Base-by-base conservation (phyloP, 2,797 vertebrate genomes). In the Loris lydekkerianus region DNA sequence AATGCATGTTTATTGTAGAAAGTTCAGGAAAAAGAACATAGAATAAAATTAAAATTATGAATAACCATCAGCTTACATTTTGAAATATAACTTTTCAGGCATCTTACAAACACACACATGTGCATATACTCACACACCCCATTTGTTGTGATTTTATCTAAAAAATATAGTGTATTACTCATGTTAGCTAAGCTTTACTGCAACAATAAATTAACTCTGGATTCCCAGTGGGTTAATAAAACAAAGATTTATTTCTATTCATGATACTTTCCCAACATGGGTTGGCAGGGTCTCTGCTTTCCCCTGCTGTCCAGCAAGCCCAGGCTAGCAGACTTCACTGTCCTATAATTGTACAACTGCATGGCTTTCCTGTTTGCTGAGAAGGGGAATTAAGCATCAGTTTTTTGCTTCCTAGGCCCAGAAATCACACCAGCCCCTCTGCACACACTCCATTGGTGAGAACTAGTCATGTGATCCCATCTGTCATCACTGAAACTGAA, bases 191-290 rank as follows among this genome's bases (percentile, higher is more conserved):
- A 86, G 81, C 85, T 92, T 95, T 86, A 82, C 49, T 82, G n/a
- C 40, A 63, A 81, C 73, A 85, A 20, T 94, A 90, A 90, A 88
- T 88, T 70, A 95, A 56, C 73, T 90, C n/a, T 46, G 56, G 46
- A 46, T 95, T 92, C 96, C 88, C 91, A 17, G 67, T 6, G 58
- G 88, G 73, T 97, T 92, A 29, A 86, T 93, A 86, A 93, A 95
- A 46, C 43, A 63, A 69, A 80, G 75, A 83, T 94, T 95, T 86
- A 91, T 75, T 95, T 76, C 89, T 76, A 18, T 58, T 78, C 43
- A 18, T 40, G 67, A 81, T 80, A 23, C 27, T 61, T 91, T 81
- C 53, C 46, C 76, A 82, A 6, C 18, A 25, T 60, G 49, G 46
- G 46, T 37, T 89, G 89, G 83, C 80, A 72, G 37, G 65, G 58